These are phyloP conservation scores for Nyctibius bracteatus DNA, from an alignment of 2,113 vertebrate genomes.

Conservation along the genomic window DNA sequence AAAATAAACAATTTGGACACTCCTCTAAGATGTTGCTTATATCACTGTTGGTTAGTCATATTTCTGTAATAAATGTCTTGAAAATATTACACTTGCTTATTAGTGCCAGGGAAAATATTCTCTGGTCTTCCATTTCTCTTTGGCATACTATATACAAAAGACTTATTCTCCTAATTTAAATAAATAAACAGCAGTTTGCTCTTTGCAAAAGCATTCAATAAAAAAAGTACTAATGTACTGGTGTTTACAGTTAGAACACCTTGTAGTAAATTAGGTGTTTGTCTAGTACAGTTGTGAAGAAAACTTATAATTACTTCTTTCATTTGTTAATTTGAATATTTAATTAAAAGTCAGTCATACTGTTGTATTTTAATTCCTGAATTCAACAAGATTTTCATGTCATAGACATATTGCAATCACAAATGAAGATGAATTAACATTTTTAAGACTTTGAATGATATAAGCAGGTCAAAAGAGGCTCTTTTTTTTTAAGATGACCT, in stretches of 20 bases:
- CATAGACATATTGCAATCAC: background rate
- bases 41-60: background rate
- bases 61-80: background rate
- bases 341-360: constrained; percentile 5
- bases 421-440: background rate
- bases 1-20: background rate
- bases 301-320: background rate
- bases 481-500: background rate
- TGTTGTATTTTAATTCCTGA: background rate
- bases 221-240: background rate
- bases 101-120: background rate
- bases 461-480: background rate
- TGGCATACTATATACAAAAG: background rate
- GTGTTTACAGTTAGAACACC: background rate
- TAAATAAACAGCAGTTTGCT: background rate
- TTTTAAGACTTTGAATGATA: background rate
- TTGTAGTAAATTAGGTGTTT: constrained; percentile 18
- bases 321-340: background rate
- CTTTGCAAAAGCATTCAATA: background rate
- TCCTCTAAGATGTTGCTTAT: background rate
- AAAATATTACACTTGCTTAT: background rate
- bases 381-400: background rate
- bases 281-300: background rate
- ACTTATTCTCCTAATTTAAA: constrained; percentile 8
- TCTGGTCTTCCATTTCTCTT: background rate